Percentiles rank a stretch among this genome's conserved stretches.
Evolutionary conservation across 2,113 vertebrate genomes (phyloP).

Genomic region (Menura novaehollandiae): DNA sequence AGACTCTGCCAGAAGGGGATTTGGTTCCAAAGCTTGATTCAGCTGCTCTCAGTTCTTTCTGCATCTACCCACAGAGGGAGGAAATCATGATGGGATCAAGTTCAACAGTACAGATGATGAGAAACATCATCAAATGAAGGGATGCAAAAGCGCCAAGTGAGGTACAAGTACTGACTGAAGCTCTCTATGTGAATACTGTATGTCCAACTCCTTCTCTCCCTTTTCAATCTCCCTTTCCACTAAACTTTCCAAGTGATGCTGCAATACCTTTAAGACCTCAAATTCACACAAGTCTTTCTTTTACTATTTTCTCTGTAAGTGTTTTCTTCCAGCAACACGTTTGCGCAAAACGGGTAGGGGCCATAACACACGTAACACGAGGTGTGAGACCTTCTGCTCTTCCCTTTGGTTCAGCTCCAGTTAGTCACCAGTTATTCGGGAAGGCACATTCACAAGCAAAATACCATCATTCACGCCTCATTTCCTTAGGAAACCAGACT

Average conservation of each 20-base stretch:
- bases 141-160: not conserved
- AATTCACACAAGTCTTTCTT: not conserved
- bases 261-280: not conserved
- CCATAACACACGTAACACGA: not conserved
- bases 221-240: not conserved
- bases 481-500: constrained; percentile 50
- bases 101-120: not conserved
- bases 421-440: not conserved
- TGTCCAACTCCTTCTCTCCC: not conserved
- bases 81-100: not conserved
- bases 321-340: not conserved
- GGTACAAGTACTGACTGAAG: not conserved
- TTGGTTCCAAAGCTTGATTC: not conserved
- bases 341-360: not conserved
- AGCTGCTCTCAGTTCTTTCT: not conserved
- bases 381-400: not conserved
- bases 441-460: constrained; percentile 4
- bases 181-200: not conserved
- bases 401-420: not conserved
- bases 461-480: not conserved
- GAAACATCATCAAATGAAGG: not conserved
- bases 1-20: not conserved
- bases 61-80: not conserved
- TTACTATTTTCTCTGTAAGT: not conserved
- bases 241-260: not conserved